phyloP scores from a whole-genome alignment of 2,797 vertebrate species.

The Sebastes wilsoni region DNA sequence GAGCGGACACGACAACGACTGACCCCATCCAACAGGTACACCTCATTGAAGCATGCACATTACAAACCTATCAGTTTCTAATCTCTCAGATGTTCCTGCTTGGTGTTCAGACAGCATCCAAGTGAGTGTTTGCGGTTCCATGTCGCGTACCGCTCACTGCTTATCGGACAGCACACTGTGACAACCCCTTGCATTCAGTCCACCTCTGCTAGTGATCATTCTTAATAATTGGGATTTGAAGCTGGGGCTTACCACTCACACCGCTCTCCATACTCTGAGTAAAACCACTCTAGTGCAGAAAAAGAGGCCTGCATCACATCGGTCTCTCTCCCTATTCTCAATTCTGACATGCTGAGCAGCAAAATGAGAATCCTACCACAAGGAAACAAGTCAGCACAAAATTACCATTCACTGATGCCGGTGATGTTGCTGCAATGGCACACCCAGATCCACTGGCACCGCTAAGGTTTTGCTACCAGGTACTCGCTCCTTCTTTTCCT shows the following conservation, averaged over 20 bases:
- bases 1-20: background rate
- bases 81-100: background rate
- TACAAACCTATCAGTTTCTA: background rate
- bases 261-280: background rate
- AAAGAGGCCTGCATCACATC: background rate
- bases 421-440: constrained; percentile 38
- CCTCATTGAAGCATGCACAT: background rate
- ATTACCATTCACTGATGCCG: constrained; percentile 7
- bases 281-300: background rate
- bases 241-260: background rate
- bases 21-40: background rate
- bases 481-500: background rate
- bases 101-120: constrained; percentile 27
- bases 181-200: background rate
- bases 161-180: background rate
- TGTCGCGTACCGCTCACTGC: background rate
- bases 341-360: constrained; percentile 11
- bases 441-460: constrained; percentile 23
- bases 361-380: background rate
- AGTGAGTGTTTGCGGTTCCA: background rate
- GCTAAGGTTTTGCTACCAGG: background rate
- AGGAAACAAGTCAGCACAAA: constrained; percentile 41
- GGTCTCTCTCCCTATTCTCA: background rate
- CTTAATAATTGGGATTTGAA: constrained; percentile 9
- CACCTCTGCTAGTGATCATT: background rate